phyloP scores from a whole-genome alignment of 2,888 invertebrate species.

The Trichacis sp. region DNA sequence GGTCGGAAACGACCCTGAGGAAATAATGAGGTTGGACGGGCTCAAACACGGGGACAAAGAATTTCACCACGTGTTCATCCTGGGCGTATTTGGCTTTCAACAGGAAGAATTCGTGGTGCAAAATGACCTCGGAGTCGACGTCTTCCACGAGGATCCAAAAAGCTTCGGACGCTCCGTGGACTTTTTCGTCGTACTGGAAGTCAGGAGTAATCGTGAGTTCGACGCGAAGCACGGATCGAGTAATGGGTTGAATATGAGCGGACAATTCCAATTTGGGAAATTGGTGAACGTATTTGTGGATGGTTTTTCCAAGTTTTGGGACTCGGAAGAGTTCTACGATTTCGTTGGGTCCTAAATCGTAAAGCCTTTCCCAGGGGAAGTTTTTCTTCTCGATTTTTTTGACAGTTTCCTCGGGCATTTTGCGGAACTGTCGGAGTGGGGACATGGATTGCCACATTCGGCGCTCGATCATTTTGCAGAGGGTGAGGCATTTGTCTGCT shows the following conservation, averaged over 20 bases:
- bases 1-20: constrained; percentile 88
- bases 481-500: constrained; percentile 92
- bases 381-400: constrained; percentile 98
- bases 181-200: constrained; percentile 99
- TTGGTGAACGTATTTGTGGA: constrained; percentile 96
- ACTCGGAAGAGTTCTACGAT: constrained; percentile 93
- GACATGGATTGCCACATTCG: constrained; percentile 99
- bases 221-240: constrained; percentile 90
- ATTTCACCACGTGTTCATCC: constrained; percentile 96
- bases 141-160: constrained; percentile 92
- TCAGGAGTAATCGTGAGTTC: constrained; percentile 98
- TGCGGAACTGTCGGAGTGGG: constrained; percentile 95
- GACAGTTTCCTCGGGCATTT: constrained; percentile 96
- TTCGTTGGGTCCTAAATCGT: constrained; percentile 96
- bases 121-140: constrained; percentile 88
- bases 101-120: constrained; percentile 92
- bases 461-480: constrained; percentile 99
- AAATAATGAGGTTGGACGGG: constrained; percentile 99
- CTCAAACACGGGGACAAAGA: constrained; percentile 98
- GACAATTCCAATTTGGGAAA: constrained; percentile 96
- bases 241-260: constrained; percentile 98
- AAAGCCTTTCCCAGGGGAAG: constrained; percentile 93
- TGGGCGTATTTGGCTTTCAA: constrained; percentile 93
- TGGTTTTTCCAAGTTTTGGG: constrained; percentile 93
- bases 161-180: constrained; percentile 84